A percentile compares a stretch with the other conserved stretches of the same genome.
These are phyloP conservation scores for Anthoscopus minutus DNA, from an alignment of 2,113 vertebrate species.

Conservation along the genomic window DNA sequence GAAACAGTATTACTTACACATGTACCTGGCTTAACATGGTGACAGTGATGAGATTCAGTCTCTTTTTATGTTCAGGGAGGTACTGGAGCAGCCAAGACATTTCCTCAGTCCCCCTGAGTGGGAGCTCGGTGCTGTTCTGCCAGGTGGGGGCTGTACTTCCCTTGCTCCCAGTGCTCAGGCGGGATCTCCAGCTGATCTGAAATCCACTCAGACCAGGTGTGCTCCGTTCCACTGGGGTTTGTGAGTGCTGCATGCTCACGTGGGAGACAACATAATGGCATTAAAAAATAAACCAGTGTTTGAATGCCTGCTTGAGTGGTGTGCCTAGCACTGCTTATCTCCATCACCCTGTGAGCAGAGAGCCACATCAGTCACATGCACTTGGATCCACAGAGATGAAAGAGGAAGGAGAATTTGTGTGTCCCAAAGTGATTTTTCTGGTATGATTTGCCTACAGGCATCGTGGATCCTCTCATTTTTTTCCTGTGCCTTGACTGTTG, in stretches of 20 bases:
- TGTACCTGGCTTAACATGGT: not conserved
- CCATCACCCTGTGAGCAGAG: not conserved
- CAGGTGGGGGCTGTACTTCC: not conserved
- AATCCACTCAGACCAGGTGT: not conserved
- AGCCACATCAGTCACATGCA: not conserved
- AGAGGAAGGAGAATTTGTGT: not conserved
- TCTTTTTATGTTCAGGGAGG: not conserved
- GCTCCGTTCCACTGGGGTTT: not conserved
- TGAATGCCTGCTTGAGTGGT: not conserved
- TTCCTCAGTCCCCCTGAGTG: not conserved
- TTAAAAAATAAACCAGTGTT: not conserved
- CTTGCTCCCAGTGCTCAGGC: not conserved
- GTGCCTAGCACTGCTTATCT: not conserved
- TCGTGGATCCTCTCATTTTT: not conserved
- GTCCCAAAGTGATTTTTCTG: not conserved
- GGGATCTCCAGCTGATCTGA: not conserved
- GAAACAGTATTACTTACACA: not conserved
- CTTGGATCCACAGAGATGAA: too few species aligned
- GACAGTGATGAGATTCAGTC: not conserved
- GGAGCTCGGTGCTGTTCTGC: not conserved
- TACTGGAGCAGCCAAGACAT: not conserved
- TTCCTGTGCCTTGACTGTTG: not conserved
- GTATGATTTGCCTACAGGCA: not conserved
- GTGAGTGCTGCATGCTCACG: fast-evolving
- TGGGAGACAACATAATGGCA: not conserved